Evolutionary conservation across 1,140 invertebrate species (phyloP).

Genomic region (Papilio polyxenes): DNA sequence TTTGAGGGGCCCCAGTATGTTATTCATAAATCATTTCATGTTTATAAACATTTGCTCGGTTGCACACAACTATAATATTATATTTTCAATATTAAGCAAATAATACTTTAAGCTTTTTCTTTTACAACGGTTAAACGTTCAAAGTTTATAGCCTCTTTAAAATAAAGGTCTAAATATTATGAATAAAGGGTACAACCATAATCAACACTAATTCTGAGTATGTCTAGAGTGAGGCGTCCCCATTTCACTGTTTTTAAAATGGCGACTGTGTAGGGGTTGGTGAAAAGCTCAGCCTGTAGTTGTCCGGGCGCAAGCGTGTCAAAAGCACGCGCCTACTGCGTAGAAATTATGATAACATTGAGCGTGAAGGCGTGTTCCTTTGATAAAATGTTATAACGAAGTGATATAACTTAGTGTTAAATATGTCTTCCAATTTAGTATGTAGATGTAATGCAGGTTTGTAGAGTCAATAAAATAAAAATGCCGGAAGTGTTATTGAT

Average conservation of each 20-base stretch:
- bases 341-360: background rate
- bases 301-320: background rate
- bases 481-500: background rate
- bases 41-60: too few species aligned
- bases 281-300: constrained; percentile 3
- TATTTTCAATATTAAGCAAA: too few species aligned
- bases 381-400: constrained; percentile 7
- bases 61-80: too few species aligned
- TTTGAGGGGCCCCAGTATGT: background rate
- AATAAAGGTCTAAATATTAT: too few species aligned
- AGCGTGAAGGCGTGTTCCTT: background rate
- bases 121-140: too few species aligned
- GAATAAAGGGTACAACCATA: too few species aligned
- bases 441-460: background rate
- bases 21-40: background rate
- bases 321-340: background rate
- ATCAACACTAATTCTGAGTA: too few species aligned
- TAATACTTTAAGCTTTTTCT: too few species aligned
- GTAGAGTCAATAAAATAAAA: background rate
- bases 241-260: background rate
- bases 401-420: background rate
- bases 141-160: too few species aligned
- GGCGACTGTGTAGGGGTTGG: background rate
- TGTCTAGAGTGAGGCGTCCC: background rate
- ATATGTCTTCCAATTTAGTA: constrained; percentile 19